These are phyloP conservation scores for Zaprionus nigranus DNA, from an alignment of 1,140 invertebrate species.

Conservation along the genomic window DNA sequence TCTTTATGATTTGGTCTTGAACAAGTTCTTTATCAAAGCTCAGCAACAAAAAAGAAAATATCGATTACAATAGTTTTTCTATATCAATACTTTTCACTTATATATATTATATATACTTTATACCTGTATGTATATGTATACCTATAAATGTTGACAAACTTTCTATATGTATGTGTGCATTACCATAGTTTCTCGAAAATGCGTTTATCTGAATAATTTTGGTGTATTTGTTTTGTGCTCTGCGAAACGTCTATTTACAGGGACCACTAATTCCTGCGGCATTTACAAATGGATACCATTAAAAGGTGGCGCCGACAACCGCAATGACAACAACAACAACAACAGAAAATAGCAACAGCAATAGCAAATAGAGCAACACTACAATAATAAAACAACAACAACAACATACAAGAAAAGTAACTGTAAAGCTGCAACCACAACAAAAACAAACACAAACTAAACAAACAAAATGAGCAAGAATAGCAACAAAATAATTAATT, in stretches of 20 bases:
- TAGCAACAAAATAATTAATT: slow-evolving; percentile 47
- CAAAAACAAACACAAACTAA: slow-evolving; percentile 35
- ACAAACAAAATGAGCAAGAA: slow-evolving; percentile 42
- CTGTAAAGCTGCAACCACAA: slow-evolving; percentile 70
- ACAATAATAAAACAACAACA: slow-evolving; percentile 45
- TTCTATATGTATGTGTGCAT: slow-evolving; percentile 64
- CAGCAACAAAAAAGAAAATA: slow-evolving; percentile 5
- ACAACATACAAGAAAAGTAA: slow-evolving; percentile 49
- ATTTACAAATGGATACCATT: slow-evolving; percentile 97
- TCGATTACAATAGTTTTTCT: slow-evolving; percentile 49
- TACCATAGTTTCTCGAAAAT: slow-evolving; percentile 56
- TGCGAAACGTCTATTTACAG: slow-evolving; percentile 86
- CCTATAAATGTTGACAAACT: slow-evolving; percentile 49
- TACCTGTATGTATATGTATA: slow-evolving; percentile 48
- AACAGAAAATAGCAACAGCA: slow-evolving; percentile 72
- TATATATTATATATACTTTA: slow-evolving; percentile 41
- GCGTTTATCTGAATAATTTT: slow-evolving; percentile 77
- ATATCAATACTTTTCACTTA: slow-evolving; percentile 58
- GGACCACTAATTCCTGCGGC: slow-evolving; percentile 96
- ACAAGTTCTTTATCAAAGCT: slow-evolving; percentile 8
- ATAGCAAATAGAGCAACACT: slow-evolving; percentile 50
- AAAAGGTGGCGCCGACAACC: slow-evolving; percentile 86
- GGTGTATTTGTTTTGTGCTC: slow-evolving; percentile 75
- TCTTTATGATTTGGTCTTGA: neutral
- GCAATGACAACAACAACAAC: slow-evolving; percentile 74